phyloP scores from a whole-genome alignment of 1,140 invertebrate species.

The Leptinotarsa defecta region DNA sequence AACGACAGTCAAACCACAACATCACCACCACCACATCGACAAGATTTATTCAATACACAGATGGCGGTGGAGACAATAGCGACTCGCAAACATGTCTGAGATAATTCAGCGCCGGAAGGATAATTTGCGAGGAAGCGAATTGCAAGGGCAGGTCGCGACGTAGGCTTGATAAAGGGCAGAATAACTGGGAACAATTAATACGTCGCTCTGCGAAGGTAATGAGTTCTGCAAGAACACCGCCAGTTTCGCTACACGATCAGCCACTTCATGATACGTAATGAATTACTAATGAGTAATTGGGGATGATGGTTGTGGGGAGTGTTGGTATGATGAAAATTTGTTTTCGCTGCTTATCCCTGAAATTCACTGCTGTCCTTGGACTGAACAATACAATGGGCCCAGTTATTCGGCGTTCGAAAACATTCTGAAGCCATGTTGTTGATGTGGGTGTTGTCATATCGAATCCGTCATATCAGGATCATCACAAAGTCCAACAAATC shows the following conservation, averaged over 20 bases:
- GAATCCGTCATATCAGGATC: too few species aligned
- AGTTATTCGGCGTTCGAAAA: too few species aligned
- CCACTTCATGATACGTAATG: neutral
- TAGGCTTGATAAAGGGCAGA: slow-evolving; percentile 15
- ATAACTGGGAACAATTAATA: slow-evolving; percentile 3
- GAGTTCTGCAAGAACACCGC: neutral
- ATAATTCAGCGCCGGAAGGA: slow-evolving; percentile 12
- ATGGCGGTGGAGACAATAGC: slow-evolving; percentile 7
- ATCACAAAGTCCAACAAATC: too few species aligned
- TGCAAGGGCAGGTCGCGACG: slow-evolving; percentile 12
- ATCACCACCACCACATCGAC: neutral
- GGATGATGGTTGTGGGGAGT: too few species aligned
- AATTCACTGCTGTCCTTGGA: too few species aligned
- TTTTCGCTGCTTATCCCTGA: too few species aligned
- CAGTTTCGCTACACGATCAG: neutral
- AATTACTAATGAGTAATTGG: neutral
- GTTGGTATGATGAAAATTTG: too few species aligned
- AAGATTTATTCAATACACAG: neutral
- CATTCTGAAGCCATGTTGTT: too few species aligned
- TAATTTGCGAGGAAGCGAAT: slow-evolving; percentile 7
- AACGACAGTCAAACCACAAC: neutral
- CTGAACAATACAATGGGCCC: too few species aligned
- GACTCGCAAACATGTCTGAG: slow-evolving; percentile 8
- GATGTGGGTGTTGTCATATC: too few species aligned
- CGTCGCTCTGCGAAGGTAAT: neutral